Conservation (phyloP, 1,140 invertebrate genomes). For the Halesus radiatus region DNA sequence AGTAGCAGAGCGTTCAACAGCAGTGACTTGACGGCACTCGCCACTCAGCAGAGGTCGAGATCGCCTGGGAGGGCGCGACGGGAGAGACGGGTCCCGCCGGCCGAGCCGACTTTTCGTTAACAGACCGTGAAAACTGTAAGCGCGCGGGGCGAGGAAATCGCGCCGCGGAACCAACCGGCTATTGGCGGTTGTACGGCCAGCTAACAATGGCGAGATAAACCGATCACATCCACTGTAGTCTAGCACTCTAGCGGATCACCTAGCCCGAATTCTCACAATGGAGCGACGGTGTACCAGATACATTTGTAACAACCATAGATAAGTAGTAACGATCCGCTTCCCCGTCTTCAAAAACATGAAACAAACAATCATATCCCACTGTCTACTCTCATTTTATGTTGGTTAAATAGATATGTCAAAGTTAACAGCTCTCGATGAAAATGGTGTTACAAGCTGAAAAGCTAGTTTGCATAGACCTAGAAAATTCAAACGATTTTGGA, state of each 20-base stretch:
- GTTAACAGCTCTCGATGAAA: no score
- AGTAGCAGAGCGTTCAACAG: background rate
- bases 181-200: background rate
- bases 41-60: constrained; percentile 1
- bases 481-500: no score
- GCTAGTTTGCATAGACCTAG: no score
- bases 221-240: constrained; percentile 23
- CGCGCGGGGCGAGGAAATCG: constrained; percentile 21
- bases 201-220: constrained; percentile 38
- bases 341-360: no score
- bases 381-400: no score
- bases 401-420: no score
- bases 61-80: background rate
- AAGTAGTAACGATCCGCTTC: no score
- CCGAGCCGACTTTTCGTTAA: constrained; percentile 41
- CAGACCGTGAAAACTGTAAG: constrained; percentile 37
- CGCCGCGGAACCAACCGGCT: background rate
- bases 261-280: background rate
- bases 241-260: constrained; percentile 4
- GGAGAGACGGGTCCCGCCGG: background rate
- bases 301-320: no score
- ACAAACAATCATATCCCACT: no score
- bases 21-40: background rate
- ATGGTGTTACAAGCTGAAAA: no score
- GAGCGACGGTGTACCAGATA: no score